Base-by-base conservation (phyloP, 2,888 invertebrate genomes). In the Scaptomyza reducta region DNA sequence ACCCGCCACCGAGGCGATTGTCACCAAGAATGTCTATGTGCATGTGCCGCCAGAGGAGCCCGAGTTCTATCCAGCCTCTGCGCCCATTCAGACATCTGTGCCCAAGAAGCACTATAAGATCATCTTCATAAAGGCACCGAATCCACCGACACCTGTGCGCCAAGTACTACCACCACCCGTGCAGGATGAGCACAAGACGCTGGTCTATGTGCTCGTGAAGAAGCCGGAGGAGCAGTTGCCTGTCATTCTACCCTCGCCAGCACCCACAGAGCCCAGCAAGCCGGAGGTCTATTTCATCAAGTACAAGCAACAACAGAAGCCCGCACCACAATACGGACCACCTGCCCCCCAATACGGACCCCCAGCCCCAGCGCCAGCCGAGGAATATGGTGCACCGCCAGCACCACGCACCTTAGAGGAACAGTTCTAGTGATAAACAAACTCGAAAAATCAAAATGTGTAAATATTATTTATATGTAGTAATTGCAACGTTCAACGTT, bases 221-320 rank as follows among this genome's bases (percentile, higher is more conserved):
- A 96, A 96, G 91, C 97, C 96, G 13, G 97, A 97, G 90, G 96
- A 96, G 75, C 95, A 95, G 82, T 96, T 96, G 53, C 96, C 96
- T 63, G 93, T 96, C 69, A 93, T 94, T 45, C 94, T 97, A 76
- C 96, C 97, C 1, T 95, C 96, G 11, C 95, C 96, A 3, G 95
- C 95, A 46, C 96, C 97, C 44, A 97, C 97, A 38, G 96, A 96
- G 89, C 97, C 97, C 47, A 95, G 96, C 93, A 97, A 97, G 91
- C 97, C 97, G 6, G 97, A 97, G 93, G 97, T 97, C 56, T 97
- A 96, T 93, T 97, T 97, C 93, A 97, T 97, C 93, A 95, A 96
- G 93, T 97, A 97, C 78, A 92, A 91, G 71, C 90, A 90, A 64
- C 90, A 90, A 47, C 86, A 79, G 16, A 90, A 90, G 58, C 90